Percentiles rank a stretch among this genome's conserved stretches.
phyloP scores from a whole-genome alignment of 1,140 invertebrate species.

The Propsilocerus akamusi region DNA sequence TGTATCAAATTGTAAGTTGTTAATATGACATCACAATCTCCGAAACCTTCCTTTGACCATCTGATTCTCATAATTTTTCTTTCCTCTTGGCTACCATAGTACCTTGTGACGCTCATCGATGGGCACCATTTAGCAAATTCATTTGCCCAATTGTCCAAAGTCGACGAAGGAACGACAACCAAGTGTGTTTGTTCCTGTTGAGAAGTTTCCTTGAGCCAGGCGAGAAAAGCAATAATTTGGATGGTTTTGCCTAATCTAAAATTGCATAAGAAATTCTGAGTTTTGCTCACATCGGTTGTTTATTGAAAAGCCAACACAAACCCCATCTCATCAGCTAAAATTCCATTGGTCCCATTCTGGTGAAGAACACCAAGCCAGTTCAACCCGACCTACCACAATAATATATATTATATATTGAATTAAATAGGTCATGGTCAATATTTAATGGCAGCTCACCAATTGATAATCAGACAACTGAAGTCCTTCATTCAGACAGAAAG shows the following conservation, averaged over 20 bases:
- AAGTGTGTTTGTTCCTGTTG: conserved; percentile 57
- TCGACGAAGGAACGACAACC: conserved; percentile 82
- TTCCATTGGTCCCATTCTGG: conserved; percentile 78
- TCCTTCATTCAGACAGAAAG: conserved; percentile 32
- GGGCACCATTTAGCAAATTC: conserved; percentile 77
- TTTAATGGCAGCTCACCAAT: too few species aligned
- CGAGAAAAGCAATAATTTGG: conserved; percentile 77
- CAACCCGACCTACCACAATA: too few species aligned
- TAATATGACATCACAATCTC: conserved; percentile 64
- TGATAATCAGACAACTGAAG: conserved; percentile 72
- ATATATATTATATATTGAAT: too few species aligned
- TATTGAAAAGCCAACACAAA: conserved; percentile 5
- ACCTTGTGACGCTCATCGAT: conserved; percentile 54
- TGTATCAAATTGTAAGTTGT: conserved; percentile 76
- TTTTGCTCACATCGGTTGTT: background rate
- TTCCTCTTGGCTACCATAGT: conserved; percentile 77
- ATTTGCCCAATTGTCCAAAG: conserved; percentile 77
- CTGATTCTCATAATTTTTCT: conserved; percentile 52
- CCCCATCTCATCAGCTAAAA: conserved; percentile 84
- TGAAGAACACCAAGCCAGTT: conserved; percentile 89
- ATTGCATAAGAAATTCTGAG: conserved; percentile 9
- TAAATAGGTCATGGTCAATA: too few species aligned
- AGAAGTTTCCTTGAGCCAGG: conserved; percentile 62
- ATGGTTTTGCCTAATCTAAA: conserved; percentile 60
- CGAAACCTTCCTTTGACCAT: conserved; percentile 54